Conservation (phyloP, 2,888 invertebrate species). For the Leptarthrus brevirostris region DNA sequence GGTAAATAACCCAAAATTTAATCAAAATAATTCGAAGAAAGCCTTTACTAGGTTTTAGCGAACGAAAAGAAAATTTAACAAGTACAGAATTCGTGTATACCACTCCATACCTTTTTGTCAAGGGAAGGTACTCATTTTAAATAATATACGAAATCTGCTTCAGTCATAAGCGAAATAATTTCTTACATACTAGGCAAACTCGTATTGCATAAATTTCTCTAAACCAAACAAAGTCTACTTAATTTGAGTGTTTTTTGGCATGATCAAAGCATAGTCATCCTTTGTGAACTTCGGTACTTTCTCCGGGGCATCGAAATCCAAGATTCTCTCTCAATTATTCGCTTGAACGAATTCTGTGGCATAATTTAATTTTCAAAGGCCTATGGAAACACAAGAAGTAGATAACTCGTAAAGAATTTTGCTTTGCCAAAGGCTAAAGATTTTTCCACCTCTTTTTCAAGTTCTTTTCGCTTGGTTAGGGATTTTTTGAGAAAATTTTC, state of each 20-base stretch:
- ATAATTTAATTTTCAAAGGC: conserved; percentile 33
- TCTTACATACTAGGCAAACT: not conserved
- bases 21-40: no score
- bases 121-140: no score
- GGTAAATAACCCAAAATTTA: no score
- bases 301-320: conserved; percentile 8
- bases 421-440: conserved; percentile 33
- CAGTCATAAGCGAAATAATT: no score
- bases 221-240: conserved; percentile 1
- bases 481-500: conserved; percentile 32
- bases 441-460: conserved; percentile 26
- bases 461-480: conserved; percentile 8
- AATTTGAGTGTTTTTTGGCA: conserved; percentile 25
- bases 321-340: conserved; percentile 36
- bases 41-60: no score
- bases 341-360: conserved; percentile 30
- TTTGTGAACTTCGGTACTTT: conserved; percentile 19
- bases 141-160: no score
- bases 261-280: conserved; percentile 26
- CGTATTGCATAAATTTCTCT: conserved; percentile 4
- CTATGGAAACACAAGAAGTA: conserved; percentile 8
- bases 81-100: no score
- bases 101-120: no score
- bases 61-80: no score
- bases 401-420: conserved; percentile 28